These are phyloP conservation scores for Kradibia gibbosae DNA, from an alignment of 1,140 invertebrate species.

Conservation along the genomic window DNA sequence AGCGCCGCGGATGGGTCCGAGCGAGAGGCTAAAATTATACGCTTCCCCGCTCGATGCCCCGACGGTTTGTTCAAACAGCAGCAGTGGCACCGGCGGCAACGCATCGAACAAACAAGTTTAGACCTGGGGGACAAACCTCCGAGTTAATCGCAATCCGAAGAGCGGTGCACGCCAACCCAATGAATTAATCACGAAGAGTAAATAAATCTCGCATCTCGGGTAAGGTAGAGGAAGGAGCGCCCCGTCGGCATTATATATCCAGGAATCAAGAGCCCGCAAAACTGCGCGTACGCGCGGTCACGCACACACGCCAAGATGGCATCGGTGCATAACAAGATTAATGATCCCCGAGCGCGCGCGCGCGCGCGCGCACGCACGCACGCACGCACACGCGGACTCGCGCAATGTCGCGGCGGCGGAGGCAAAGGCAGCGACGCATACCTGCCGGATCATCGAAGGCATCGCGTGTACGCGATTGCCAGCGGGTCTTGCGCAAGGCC, in stretches of 20 bases:
- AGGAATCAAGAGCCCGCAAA: background rate
- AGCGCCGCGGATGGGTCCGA: too few species aligned
- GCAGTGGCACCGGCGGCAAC: too few species aligned
- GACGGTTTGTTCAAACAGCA: too few species aligned
- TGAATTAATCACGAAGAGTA: background rate
- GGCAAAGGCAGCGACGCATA: background rate
- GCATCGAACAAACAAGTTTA: background rate
- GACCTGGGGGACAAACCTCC: background rate
- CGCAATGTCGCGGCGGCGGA: background rate
- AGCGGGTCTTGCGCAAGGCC: conserved; percentile 17
- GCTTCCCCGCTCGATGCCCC: too few species aligned
- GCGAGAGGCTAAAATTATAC: too few species aligned
- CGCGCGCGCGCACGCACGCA: background rate
- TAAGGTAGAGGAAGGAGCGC: background rate
- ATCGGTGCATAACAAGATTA: conserved; percentile 33
- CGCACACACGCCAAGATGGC: background rate
- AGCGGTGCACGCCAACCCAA: background rate
- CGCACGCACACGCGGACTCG: background rate
- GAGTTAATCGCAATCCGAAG: background rate
- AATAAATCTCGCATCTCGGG: background rate
- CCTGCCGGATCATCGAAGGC: conserved; percentile 1
- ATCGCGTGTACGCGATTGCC: conserved; percentile 9
- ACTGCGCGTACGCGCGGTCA: background rate
- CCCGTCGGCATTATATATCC: background rate
- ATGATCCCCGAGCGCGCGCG: background rate